These are phyloP conservation scores for Sepioteuthis lessoniana DNA, from an alignment of 2,888 invertebrate species.

Conservation along the genomic window DNA sequence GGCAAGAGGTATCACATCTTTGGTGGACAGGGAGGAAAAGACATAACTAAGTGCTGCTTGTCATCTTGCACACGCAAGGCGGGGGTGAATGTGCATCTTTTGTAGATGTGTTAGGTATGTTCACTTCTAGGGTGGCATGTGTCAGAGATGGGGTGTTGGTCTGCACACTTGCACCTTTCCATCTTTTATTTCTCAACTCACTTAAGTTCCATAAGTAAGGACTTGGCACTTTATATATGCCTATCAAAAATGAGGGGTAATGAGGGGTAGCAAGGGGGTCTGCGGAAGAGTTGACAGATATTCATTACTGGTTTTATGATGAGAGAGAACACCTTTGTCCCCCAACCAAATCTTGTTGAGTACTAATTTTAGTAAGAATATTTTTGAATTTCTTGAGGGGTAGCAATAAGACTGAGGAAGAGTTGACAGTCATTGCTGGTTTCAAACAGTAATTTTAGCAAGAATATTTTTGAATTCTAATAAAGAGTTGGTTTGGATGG, in stretches of 20 bases:
- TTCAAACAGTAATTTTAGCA: too few species aligned
- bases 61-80: neutral
- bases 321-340: too few species aligned
- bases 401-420: too few species aligned
- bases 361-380: too few species aligned
- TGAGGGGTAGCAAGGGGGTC: neutral
- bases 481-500: too few species aligned
- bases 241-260: neutral
- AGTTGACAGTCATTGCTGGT: too few species aligned
- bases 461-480: too few species aligned
- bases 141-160: slow-evolving; percentile 7
- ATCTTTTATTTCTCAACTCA: neutral
- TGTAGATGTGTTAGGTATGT: slow-evolving; percentile 33
- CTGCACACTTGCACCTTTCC: neutral
- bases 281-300: neutral
- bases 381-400: too few species aligned
- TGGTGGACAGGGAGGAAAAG: neutral
- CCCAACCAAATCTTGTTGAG: neutral
- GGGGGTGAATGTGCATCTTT: neutral
- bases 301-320: neutral
- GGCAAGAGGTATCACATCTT: neutral
- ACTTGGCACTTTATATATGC: neutral
- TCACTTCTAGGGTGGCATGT: neutral
- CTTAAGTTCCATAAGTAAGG: neutral
- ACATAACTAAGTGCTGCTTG: neutral